phyloP scores from a whole-genome alignment of 2,113 vertebrate species.

The Anser brachyrhynchus region DNA sequence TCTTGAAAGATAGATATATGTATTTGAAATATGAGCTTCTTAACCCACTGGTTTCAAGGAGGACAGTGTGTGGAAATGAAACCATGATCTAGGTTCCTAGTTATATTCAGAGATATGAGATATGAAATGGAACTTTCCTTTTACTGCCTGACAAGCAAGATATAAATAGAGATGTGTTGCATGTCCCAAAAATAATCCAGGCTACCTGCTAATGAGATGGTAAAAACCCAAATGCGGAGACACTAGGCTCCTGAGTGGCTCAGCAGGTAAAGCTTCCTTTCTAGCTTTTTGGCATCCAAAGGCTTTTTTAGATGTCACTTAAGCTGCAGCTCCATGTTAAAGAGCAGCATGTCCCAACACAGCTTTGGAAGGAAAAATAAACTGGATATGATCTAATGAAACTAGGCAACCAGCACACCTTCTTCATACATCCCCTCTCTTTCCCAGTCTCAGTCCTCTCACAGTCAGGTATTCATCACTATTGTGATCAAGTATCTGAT shows the following conservation, averaged over 20 bases:
- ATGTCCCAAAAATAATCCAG: constrained; percentile 62
- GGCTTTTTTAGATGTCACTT: background rate
- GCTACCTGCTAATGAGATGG: constrained; percentile 69
- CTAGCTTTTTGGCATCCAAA: background rate
- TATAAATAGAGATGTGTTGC: constrained; percentile 68
- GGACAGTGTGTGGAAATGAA: background rate
- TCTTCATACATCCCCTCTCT: background rate
- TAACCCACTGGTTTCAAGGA: background rate
- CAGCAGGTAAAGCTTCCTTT: background rate
- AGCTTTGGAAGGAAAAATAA: constrained; percentile 18
- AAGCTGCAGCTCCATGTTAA: background rate
- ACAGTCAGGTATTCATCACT: constrained; percentile 12
- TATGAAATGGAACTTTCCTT: constrained; percentile 34
- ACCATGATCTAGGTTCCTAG: constrained; percentile 16
- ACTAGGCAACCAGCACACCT: background rate
- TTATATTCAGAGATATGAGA: constrained; percentile 23
- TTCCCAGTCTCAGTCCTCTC: background rate
- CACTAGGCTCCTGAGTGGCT: constrained; percentile 11
- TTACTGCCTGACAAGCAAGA: constrained; percentile 39
- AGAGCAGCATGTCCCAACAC: background rate
- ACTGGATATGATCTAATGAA: background rate
- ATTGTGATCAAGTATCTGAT: background rate
- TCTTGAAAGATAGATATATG: constrained; percentile 50
- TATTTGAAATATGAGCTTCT: constrained; percentile 19
- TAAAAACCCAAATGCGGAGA: constrained; percentile 24